These are phyloP conservation scores for Tragopan temminckii DNA, from an alignment of 2,797 vertebrate genomes.

Conservation along the genomic window DNA sequence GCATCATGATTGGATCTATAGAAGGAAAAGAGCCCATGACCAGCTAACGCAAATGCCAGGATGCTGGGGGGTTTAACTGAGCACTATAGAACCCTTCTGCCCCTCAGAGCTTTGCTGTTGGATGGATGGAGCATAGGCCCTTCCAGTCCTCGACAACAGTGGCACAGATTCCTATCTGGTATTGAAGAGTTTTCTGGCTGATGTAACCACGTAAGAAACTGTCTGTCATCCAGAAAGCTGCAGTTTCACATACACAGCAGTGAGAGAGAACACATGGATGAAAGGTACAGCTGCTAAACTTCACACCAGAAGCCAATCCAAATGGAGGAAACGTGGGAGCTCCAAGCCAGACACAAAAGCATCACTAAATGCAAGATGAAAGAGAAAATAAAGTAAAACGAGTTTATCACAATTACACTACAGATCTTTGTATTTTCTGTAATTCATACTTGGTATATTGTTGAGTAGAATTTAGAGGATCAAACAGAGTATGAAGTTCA, in stretches of 20 bases:
- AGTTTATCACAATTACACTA: neutral
- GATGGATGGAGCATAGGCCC: neutral
- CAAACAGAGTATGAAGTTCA: neutral
- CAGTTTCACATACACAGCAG: constrained; percentile 27
- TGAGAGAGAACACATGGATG: constrained; percentile 36
- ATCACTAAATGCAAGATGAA: neutral
- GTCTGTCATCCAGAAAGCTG: constrained; percentile 20
- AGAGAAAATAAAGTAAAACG: neutral
- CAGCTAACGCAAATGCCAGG: neutral
- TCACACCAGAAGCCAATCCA: constrained; percentile 31
- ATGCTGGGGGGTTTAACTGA: neutral
- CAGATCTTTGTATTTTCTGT: neutral
- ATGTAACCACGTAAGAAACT: neutral
- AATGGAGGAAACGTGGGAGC: neutral
- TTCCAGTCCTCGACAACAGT: neutral
- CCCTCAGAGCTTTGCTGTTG: neutral
- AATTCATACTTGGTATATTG: neutral
- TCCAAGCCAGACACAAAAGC: neutral
- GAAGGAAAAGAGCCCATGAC: neutral
- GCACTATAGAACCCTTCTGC: neutral
- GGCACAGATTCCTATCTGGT: neutral
- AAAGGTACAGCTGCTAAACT: constrained; percentile 56
- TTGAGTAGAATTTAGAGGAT: neutral
- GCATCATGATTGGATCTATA: neutral
- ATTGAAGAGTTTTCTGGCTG: neutral